Percentiles rank a stretch among this genome's conserved stretches.
Evolutionary conservation across 2,888 invertebrate genomes (phyloP).

Genomic region (Octonoba sinensis): DNA sequence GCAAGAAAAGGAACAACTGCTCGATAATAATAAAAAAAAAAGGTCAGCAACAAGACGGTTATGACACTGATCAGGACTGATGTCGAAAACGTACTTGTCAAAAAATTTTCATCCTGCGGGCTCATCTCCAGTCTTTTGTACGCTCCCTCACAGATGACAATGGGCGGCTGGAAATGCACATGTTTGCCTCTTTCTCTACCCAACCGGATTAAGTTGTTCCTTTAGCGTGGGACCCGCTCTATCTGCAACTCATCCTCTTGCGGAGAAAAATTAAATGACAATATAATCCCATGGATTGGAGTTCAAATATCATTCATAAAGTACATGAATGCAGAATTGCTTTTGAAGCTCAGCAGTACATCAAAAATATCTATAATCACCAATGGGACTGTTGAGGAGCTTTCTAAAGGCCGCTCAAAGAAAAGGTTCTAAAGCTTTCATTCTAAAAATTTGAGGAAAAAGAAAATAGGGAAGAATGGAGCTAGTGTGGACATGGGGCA

Average conservation of each 20-base stretch:
- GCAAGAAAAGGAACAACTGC: not conserved
- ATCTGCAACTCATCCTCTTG: conserved; percentile 23
- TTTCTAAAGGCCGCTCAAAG: too few relatives aligned
- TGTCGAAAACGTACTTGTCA: conserved; percentile 40
- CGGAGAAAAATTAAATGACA: conserved; percentile 39
- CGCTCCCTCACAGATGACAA: conserved; percentile 13
- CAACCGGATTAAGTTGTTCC: conserved; percentile 56
- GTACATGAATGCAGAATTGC: conserved; percentile 15
- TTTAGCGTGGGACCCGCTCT: conserved; percentile 52
- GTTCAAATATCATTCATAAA: conserved; percentile 53
- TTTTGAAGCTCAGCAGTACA: not conserved
- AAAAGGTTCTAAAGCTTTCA: too few relatives aligned
- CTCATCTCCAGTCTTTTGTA: conserved; percentile 39
- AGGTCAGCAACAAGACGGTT: conserved; percentile 43
- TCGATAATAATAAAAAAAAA: not conserved
- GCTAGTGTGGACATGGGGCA: too few relatives aligned
- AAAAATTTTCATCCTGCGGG: conserved; percentile 47
- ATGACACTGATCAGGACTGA: conserved; percentile 48
- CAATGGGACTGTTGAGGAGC: too few relatives aligned
- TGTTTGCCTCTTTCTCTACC: not conserved
- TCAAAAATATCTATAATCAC: too few relatives aligned
- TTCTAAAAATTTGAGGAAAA: too few relatives aligned
- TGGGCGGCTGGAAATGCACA: conserved; percentile 21
- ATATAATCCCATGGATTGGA: conserved; percentile 51
- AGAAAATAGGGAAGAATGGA: too few relatives aligned